phyloP scores from a whole-genome alignment of 1,140 invertebrate genomes.

The Meteorus sp. region DNA sequence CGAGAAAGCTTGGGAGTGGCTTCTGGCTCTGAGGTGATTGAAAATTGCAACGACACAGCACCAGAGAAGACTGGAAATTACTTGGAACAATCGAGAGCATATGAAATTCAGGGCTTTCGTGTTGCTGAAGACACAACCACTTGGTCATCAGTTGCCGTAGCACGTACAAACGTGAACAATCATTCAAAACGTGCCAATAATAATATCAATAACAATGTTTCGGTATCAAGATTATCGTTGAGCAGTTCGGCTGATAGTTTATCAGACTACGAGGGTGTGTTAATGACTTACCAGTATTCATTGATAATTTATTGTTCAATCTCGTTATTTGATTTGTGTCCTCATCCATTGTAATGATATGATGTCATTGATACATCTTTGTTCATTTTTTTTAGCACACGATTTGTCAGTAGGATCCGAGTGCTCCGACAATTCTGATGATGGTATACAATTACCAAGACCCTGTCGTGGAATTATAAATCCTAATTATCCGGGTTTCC shows the following conservation, averaged over 20 bases:
- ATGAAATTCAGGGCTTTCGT: conserved; percentile 40
- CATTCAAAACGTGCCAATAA: conserved; percentile 33
- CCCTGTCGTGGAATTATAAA: conserved; percentile 70
- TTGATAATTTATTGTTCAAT: too few species aligned
- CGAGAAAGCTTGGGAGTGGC: conserved; percentile 33
- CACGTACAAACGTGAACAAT: conserved; percentile 41
- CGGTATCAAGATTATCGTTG: conserved; percentile 40
- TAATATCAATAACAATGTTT: conserved; percentile 53
- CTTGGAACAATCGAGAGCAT: conserved; percentile 26
- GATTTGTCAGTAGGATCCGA: conserved; percentile 40
- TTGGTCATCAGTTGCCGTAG: conserved; percentile 51
- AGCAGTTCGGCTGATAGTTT: conserved; percentile 54
- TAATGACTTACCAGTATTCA: too few species aligned
- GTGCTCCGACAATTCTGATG: conserved; percentile 54
- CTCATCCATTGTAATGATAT: neutral
- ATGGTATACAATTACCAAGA: conserved; percentile 45
- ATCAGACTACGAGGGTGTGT: conserved; percentile 54
- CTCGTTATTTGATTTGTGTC: too few species aligned
- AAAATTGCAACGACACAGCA: conserved; percentile 40
- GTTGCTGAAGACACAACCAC: conserved; percentile 50
- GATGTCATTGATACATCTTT: too few species aligned
- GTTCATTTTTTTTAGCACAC: conserved; percentile 7
- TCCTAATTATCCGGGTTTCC: conserved; percentile 75
- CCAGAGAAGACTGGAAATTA: conserved; percentile 20
- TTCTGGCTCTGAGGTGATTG: conserved; percentile 37